These are phyloP conservation scores for Volucella inflata DNA, from an alignment of 2,888 invertebrate genomes.

Conservation along the genomic window DNA sequence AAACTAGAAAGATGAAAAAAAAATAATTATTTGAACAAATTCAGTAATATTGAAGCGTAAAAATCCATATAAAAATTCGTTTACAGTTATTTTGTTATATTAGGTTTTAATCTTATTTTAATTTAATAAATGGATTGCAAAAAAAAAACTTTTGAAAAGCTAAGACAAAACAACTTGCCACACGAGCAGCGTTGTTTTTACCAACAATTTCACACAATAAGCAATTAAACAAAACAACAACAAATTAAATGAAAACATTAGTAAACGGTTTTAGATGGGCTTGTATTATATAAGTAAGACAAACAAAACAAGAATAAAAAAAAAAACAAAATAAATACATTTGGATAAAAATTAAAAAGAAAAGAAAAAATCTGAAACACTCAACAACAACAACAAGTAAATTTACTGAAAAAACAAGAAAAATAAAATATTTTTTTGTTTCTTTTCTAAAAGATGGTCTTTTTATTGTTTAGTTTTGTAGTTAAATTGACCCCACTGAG, in stretches of 20 bases:
- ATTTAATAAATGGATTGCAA: slow-evolving; percentile 30
- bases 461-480: not conserved
- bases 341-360: slow-evolving; percentile 6
- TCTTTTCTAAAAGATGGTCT: slow-evolving; percentile 48
- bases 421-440: slow-evolving; percentile 61
- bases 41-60: slow-evolving; percentile 4
- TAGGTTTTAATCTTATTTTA: slow-evolving; percentile 45
- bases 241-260: slow-evolving; percentile 1
- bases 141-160: slow-evolving; percentile 2
- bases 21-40: slow-evolving; percentile 31
- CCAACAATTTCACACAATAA: slow-evolving; percentile 54
- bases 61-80: slow-evolving; percentile 29
- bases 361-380: slow-evolving; percentile 27
- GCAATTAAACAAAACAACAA: slow-evolving; percentile 17
- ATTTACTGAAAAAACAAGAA: slow-evolving; percentile 48
- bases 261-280: slow-evolving; percentile 57
- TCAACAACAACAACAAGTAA: slow-evolving; percentile 43
- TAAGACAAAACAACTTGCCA: not conserved
- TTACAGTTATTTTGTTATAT: slow-evolving; percentile 52
- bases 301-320: slow-evolving; percentile 18
- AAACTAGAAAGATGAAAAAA: not conserved
- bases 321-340: not conserved
- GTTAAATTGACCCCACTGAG: no score
- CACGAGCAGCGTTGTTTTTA: slow-evolving; percentile 15
- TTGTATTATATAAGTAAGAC: slow-evolving; percentile 62